These are phyloP conservation scores for Drosophila kohkoa DNA, from an alignment of 1,140 invertebrate species.

Conservation along the genomic window DNA sequence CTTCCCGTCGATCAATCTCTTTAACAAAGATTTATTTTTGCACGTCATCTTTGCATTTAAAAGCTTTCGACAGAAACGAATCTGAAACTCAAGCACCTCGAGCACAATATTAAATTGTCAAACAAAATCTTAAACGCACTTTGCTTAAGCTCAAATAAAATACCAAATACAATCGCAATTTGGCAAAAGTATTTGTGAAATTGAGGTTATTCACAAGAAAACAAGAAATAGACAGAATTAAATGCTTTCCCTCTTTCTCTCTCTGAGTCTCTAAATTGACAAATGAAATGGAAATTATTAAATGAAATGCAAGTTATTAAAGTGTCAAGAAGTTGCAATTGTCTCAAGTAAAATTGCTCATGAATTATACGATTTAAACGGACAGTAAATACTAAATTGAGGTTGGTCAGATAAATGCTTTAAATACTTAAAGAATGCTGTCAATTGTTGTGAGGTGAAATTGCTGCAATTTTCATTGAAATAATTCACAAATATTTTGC, in stretches of 20 bases:
- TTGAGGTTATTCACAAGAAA: no score
- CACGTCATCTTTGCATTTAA: neutral
- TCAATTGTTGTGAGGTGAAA: neutral
- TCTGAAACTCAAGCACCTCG: neutral
- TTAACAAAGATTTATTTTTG: neutral
- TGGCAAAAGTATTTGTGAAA: neutral
- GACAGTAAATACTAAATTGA: slow-evolving; percentile 8
- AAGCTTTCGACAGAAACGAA: neutral
- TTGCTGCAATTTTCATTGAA: neutral
- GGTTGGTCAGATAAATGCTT: neutral
- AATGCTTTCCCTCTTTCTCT: neutral
- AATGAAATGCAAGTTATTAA: neutral
- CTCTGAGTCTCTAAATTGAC: neutral
- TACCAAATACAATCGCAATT: neutral
- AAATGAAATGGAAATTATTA: neutral
- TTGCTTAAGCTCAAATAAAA: neutral
- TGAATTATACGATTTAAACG: neutral
- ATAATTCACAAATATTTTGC: neutral
- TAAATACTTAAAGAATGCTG: neutral
- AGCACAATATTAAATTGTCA: neutral
- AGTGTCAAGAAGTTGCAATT: slow-evolving; percentile 1
- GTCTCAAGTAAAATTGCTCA: no score
- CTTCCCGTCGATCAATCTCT: neutral
- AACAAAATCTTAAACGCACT: neutral
- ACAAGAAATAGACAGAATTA: neutral